Evolutionary conservation across 2,888 invertebrate genomes (phyloP).

Genomic region (Blastobasis adustella): DNA sequence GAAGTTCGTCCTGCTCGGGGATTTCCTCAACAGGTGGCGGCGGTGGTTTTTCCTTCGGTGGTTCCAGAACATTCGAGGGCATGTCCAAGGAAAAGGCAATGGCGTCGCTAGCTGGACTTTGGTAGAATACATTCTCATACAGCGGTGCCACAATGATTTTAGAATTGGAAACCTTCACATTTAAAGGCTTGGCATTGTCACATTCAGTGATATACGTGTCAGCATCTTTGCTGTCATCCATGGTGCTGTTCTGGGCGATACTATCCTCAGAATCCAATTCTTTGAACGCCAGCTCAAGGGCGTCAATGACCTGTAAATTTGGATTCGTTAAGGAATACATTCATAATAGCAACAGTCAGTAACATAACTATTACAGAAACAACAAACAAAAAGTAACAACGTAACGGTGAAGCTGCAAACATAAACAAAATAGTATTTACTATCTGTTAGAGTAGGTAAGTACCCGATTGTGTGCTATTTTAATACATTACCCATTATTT

Average conservation of each 20-base stretch:
- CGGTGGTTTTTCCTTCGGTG: constrained; percentile 91
- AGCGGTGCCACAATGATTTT: constrained; percentile 69
- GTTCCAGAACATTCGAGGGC: constrained; percentile 77
- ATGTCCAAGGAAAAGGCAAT: constrained; percentile 73
- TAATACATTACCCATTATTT: no score
- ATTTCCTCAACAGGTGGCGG: constrained; percentile 81
- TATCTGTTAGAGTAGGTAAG: no score
- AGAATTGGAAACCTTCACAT: constrained; percentile 26
- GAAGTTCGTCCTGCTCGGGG: constrained; percentile 52
- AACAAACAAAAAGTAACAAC: no score
- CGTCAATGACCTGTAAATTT: constrained; percentile 73
- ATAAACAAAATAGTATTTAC: no score
- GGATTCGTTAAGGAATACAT: no score
- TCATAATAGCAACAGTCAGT: no score
- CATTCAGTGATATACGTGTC: constrained; percentile 22
- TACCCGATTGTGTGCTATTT: no score
- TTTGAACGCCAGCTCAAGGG: constrained; percentile 77
- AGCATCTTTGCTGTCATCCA: constrained; percentile 42
- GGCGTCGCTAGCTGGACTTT: constrained; percentile 38
- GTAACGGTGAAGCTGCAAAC: no score
- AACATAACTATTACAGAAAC: no score
- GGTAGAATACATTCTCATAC: constrained; percentile 77
- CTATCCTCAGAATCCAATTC: constrained; percentile 74
- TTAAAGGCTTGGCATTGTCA: constrained; percentile 16
- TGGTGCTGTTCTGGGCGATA: constrained; percentile 39